Evolutionary conservation across 1,140 invertebrate genomes (phyloP), one percentile per base, ranked within the genome.

Genomic region (Zaprionus camerounensis): DNA sequence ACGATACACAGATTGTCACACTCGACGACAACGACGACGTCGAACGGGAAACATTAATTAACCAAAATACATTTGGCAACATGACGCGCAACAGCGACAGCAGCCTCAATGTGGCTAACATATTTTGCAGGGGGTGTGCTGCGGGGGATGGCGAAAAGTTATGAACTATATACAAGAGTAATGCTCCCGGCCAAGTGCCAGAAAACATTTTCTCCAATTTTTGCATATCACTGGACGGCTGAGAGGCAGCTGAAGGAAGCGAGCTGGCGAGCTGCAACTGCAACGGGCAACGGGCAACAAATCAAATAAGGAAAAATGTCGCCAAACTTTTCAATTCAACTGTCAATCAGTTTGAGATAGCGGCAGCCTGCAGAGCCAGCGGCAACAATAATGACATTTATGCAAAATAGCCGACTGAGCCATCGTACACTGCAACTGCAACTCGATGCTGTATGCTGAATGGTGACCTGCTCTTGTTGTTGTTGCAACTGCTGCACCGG

Each of bases 271-370:
- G n/a, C 15, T 11, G 59, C 53, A 70, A 20, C 55, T 20, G 58
- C 65, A 74, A 28, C 56, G 20, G 46, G 56, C 68, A 64, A 44
- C 69, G 79, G 79, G 73, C 81, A 76, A 88, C 85, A 88, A 90
- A 91, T 90, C 85, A 91, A 90, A 90, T 90, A 90, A 90, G 85
- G 86, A 90, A 88, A 90, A 90, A 90, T 90, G 86, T 91, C 86
- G 86, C 85, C 85, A 90, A 91, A 85, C 85, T 90, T 90, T 90
- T 90, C 85, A 90, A 90, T 90, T 90, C 85, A 90, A 90, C 85
- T 90, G 85, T 90, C 85, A 90, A 90, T 90, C 85, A 90, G 76
- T 91, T 90, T 90, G 85, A 90, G 85, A 90, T 90, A 90, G 85
- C 88, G 67, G 78, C 85, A 73, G 81, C 74, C 72, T 71, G 78